Conservation (phyloP, 1,140 invertebrate species). For the Pygmarrhopalites habei region DNA sequence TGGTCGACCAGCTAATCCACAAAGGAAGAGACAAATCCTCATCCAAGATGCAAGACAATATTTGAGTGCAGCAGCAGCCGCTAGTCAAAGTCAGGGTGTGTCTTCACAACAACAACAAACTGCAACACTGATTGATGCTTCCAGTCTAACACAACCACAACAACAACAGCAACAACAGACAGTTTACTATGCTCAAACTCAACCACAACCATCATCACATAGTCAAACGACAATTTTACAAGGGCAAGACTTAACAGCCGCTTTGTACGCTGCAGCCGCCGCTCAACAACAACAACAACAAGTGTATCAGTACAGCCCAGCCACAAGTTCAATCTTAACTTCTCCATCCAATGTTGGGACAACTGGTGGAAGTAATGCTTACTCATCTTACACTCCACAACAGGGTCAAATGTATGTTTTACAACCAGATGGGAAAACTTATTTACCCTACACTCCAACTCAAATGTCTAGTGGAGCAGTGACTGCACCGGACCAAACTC, state of each 20-base stretch:
- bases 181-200: background rate
- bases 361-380: too few relatives aligned
- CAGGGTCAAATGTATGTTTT: slow-evolving; percentile 22
- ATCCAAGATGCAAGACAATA: slow-evolving; percentile 10
- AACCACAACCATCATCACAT: background rate
- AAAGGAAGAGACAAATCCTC: slow-evolving; percentile 22
- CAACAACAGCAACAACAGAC: background rate
- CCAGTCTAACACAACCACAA: background rate
- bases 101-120: background rate
- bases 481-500: background rate
- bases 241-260: background rate
- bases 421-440: slow-evolving; percentile 27
- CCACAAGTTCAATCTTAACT: background rate
- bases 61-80: slow-evolving; percentile 3
- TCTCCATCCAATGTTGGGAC: too few relatives aligned
- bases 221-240: background rate
- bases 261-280: background rate
- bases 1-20: slow-evolving; percentile 18
- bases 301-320: background rate
- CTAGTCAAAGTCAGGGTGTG: background rate
- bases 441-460: slow-evolving; percentile 19
- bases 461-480: slow-evolving; percentile 2
- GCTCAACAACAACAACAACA: background rate
- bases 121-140: slow-evolving; percentile 4
- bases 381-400: background rate